phyloP scores from a whole-genome alignment of 2,888 invertebrate species.

The Cheilosia urbana region DNA sequence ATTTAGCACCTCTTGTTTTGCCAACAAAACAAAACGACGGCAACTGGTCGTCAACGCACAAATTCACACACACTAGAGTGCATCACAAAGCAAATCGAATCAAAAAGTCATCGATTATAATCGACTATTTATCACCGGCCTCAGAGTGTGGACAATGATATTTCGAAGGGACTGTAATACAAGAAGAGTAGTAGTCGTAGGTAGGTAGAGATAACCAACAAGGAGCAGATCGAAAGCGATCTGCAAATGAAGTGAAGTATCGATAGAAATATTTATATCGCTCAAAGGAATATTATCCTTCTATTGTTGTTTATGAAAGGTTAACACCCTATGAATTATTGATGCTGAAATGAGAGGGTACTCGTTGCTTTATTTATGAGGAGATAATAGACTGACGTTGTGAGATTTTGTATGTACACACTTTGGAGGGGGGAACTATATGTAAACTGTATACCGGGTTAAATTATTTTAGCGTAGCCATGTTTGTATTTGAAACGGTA shows the following conservation, averaged over 20 bases:
- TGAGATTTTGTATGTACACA: constrained; percentile 43
- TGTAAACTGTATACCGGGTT: too few species aligned
- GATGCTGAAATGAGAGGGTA: constrained; percentile 39
- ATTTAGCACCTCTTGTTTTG: constrained; percentile 75
- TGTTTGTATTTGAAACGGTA: too few species aligned
- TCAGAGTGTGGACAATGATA: constrained; percentile 10
- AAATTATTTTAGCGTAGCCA: neutral
- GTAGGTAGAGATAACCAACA: constrained; percentile 2
- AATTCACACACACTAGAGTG: constrained; percentile 58
- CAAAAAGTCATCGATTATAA: constrained; percentile 70
- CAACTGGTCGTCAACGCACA: constrained; percentile 55
- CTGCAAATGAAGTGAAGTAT: constrained; percentile 32
- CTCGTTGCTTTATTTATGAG: constrained; percentile 22
- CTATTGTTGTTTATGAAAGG: constrained; percentile 62
- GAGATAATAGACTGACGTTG: constrained; percentile 59
- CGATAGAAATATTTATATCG: constrained; percentile 57
- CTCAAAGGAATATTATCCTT: constrained; percentile 45
- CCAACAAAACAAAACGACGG: constrained; percentile 63
- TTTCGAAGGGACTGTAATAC: constrained; percentile 24
- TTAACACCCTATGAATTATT: constrained; percentile 74
- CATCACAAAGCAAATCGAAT: constrained; percentile 62
- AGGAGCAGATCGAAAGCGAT: constrained; percentile 33
- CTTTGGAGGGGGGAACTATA: neutral
- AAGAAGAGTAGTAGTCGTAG: constrained; percentile 15
- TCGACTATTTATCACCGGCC: constrained; percentile 59